A percentile compares a stretch with the other conserved stretches of the same genome.
phyloP scores from a whole-genome alignment of 2,797 vertebrate genomes.

The Platalea minor region DNA sequence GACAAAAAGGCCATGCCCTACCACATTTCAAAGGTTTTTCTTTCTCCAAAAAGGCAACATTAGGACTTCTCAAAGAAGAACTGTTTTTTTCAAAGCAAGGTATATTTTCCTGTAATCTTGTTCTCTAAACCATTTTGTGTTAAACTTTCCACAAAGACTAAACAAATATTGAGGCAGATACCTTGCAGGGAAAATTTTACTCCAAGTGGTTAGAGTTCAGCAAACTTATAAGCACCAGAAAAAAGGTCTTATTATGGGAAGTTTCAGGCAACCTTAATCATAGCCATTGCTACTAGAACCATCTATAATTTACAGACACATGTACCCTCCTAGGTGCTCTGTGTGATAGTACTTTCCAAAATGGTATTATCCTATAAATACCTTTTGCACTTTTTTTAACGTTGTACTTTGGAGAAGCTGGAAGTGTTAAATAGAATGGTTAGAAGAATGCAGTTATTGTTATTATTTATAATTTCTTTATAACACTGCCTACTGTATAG shows the following conservation, averaged over 20 bases:
- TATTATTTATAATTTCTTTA: background rate
- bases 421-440: background rate
- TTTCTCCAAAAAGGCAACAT: background rate
- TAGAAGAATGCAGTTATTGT: background rate
- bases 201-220: background rate
- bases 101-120: background rate
- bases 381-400: background rate
- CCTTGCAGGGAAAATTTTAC: background rate
- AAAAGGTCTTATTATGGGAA: background rate
- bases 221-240: background rate
- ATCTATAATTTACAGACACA: background rate
- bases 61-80: background rate
- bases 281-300: background rate
- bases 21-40: background rate
- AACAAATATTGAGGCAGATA: background rate
- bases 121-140: background rate
- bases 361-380: background rate
- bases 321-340: background rate
- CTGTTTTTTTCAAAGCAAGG: background rate
- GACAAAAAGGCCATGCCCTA: background rate
- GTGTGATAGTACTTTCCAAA: background rate
- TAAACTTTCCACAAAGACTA: background rate
- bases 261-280: slow-evolving; percentile 1
- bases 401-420: background rate
- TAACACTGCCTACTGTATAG: background rate